These are phyloP conservation scores for Electrophaes corylata DNA, from an alignment of 2,888 invertebrate genomes.

Conservation along the genomic window DNA sequence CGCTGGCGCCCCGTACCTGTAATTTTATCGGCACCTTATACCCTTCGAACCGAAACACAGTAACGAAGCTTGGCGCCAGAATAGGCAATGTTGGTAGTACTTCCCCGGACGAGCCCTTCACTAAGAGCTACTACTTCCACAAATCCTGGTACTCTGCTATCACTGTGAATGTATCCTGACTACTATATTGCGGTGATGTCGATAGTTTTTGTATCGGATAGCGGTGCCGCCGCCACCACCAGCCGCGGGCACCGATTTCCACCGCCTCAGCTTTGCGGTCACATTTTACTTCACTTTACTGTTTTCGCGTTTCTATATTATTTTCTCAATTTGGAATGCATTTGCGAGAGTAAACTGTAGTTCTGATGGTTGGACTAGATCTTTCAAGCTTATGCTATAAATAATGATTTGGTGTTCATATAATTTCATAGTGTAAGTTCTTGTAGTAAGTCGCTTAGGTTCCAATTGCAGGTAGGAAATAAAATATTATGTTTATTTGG, in stretches of 20 bases:
- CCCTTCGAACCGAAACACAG: too few species aligned
- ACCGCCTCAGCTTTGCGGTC: slow-evolving; percentile 51
- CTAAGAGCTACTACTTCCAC: too few species aligned
- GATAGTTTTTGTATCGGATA: slow-evolving; percentile 64
- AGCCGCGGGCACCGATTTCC: slow-evolving; percentile 50
- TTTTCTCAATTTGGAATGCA: slow-evolving; percentile 40
- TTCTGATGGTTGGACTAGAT: slow-evolving; percentile 17
- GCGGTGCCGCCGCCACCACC: slow-evolving; percentile 50
- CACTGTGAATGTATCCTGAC: slow-evolving; percentile 28
- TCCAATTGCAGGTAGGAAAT: background rate
- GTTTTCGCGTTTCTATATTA: slow-evolving; percentile 29
- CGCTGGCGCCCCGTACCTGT: too few species aligned
- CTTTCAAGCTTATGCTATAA: background rate
- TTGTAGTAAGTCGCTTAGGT: slow-evolving; percentile 1
- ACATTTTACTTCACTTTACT: slow-evolving; percentile 41
- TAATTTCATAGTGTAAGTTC: slow-evolving; percentile 1
- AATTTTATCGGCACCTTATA: too few species aligned
- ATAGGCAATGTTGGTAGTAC: too few species aligned
- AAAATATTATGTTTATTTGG: background rate
- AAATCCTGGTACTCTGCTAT: slow-evolving; percentile 1
- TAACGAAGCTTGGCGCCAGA: too few species aligned
- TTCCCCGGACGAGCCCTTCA: too few species aligned
- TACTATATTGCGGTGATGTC: slow-evolving; percentile 62
- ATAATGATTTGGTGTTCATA: background rate
- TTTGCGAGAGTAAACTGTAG: slow-evolving; percentile 30